Evolutionary conservation across 2,113 vertebrate species (phyloP), one percentile per base, ranked within the genome.

Genomic region (Procavia capensis): DNA sequence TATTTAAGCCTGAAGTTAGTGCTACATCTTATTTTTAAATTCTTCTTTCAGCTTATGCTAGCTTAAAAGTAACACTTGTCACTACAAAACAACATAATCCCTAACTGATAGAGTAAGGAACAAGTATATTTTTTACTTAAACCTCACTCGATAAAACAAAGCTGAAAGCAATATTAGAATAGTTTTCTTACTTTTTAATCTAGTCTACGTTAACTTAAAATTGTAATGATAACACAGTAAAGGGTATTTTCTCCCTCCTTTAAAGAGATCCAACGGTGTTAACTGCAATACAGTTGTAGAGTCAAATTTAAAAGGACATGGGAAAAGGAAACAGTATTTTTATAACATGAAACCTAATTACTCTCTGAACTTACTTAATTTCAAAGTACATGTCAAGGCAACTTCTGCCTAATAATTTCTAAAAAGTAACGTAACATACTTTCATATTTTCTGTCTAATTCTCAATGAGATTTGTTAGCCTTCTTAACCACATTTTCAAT

Each of bases 141-240:
- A 50, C 22, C 22, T 92, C 47, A 80, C 45, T 89, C 17, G n/a
- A 92, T 78, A 80, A 93, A 90, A 45, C 66, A 57, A 84, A 94
- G 79, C 22, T 70, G 45, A 59, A 78, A 75, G 25, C 36, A 88
- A 85, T 9, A 82, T 31, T 27, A 78, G 13, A 83, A 45, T 76
- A 78, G 68, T n/a, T 47, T 88, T 75, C 57, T 13, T 47, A 79
- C 50, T 78, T 45, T 85, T 74, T 84, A 72, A 88, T 54, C 61
- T 64, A 88, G 72, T 16, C 25, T 54, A 80, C 6, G 41, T 76
- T 83, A 66, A 39, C 72, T 85, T 91, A 83, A 68, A 75, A 74
- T 34, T 88, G 4, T 41, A 78, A 88, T 45, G 61, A 91, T 27
- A 93, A 76, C n/a, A 91, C 2, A 47, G 54, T 43, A 68, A 78